Percentiles rank a stretch among this genome's conserved stretches.
Conservation (phyloP, 2,113 vertebrate genomes). For the Perccottus glenii region DNA sequence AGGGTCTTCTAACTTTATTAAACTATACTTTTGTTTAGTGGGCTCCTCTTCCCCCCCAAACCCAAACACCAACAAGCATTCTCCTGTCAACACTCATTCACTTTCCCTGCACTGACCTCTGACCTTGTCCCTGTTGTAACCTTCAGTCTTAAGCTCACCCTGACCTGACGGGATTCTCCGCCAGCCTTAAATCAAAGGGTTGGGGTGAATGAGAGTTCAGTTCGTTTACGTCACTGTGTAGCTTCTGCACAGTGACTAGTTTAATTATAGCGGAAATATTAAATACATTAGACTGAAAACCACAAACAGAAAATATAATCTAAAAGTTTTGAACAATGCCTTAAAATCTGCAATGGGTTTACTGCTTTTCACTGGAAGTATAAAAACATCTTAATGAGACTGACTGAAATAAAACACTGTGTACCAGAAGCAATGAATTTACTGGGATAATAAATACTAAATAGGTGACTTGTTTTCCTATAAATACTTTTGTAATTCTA, state of each 20-base stretch:
- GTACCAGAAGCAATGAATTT: no score
- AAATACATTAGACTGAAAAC: neutral
- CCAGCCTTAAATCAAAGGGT: slow-evolving; percentile 30
- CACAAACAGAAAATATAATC: no score
- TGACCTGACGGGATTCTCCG: slow-evolving; percentile 33
- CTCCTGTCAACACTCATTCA: slow-evolving; percentile 52
- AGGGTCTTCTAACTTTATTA: no score
- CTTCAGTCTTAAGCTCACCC: slow-evolving; percentile 33
- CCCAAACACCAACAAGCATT: neutral
- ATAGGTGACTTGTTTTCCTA: no score
- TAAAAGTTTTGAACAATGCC: no score
- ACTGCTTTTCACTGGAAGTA: no score
- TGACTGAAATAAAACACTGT: no score
- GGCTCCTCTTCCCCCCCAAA: neutral
- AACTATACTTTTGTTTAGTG: neutral
- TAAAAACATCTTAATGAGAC: no score
- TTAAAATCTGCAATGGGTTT: no score
- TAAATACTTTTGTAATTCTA: no score
- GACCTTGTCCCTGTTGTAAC: slow-evolving; percentile 51
- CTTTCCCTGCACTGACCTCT: slow-evolving; percentile 55
- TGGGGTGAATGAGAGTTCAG: slow-evolving; percentile 57
- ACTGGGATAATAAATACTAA: no score
- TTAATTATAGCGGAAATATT: neutral
- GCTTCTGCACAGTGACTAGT: neutral
- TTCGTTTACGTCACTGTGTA: neutral